Evolutionary conservation across 2,888 invertebrate species (phyloP).

Genomic region (Drosophila borealis): DNA sequence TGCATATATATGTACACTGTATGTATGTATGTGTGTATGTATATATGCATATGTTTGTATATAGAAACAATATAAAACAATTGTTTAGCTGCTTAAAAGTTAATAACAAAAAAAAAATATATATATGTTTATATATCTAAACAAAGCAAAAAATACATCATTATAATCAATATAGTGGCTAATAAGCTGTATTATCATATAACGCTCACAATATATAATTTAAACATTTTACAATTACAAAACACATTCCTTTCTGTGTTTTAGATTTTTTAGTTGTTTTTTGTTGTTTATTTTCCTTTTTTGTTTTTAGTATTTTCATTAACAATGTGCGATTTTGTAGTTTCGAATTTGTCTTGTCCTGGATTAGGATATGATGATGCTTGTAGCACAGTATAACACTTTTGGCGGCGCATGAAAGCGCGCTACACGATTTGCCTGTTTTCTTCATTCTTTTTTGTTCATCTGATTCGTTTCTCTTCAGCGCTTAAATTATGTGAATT

Average conservation of each 20-base stretch:
- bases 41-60: constrained; percentile 34
- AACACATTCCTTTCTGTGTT: constrained; percentile 34
- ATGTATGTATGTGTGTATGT: constrained; percentile 16
- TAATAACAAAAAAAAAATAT: constrained; percentile 53
- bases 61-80: constrained; percentile 59
- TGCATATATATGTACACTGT: constrained; percentile 25
- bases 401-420: constrained; percentile 34
- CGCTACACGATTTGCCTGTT: constrained; percentile 25
- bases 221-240: constrained; percentile 61
- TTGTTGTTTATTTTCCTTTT: constrained; percentile 12
- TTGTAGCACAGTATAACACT: constrained; percentile 75
- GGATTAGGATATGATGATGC: constrained; percentile 54
- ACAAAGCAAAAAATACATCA: constrained; percentile 22
- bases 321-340: constrained; percentile 68
- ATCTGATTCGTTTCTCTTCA: constrained; percentile 8
- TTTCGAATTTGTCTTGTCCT: constrained; percentile 45
- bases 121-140: constrained; percentile 4
- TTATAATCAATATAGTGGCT: constrained; percentile 49
- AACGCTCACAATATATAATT: constrained; percentile 46
- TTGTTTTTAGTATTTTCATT: constrained; percentile 28
- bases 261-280: constrained; percentile 14
- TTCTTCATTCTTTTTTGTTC: neutral
- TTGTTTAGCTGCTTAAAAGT: constrained; percentile 67
- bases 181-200: constrained; percentile 50
- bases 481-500: constrained; percentile 13